These are phyloP conservation scores for Hoplostethus atlanticus DNA, from an alignment of 2,797 vertebrate species.

Conservation along the genomic window DNA sequence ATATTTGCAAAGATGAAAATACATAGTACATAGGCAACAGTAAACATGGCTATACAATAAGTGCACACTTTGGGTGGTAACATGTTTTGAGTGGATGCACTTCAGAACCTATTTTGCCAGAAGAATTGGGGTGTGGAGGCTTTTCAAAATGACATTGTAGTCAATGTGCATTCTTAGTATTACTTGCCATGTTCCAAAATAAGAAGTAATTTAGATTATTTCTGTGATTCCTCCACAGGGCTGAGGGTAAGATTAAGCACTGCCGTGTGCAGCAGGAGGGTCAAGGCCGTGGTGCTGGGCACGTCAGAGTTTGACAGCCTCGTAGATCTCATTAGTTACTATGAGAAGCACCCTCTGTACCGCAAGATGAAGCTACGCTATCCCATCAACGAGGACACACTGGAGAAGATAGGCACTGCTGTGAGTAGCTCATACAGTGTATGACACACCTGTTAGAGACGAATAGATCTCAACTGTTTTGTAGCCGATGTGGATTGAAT, in stretches of 20 bases:
- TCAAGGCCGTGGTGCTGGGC: slow-evolving; percentile 93
- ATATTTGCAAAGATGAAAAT: background rate
- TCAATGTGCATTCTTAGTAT: background rate
- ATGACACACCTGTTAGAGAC: background rate
- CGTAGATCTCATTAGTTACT: slow-evolving; percentile 97
- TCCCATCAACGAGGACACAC: slow-evolving; percentile 98
- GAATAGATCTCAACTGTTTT: background rate
- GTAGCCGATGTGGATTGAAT: background rate
- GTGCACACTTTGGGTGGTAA: too few species aligned
- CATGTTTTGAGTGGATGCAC: too few species aligned
- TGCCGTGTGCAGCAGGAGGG: slow-evolving; percentile 98
- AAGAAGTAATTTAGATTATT: background rate
- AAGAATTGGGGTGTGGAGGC: background rate
- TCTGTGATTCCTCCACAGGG: slow-evolving; percentile 77
- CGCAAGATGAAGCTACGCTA: slow-evolving; percentile 99
- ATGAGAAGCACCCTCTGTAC: slow-evolving; percentile 96
- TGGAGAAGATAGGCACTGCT: slow-evolving; percentile 98
- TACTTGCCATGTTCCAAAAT: background rate
- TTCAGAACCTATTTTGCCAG: too few species aligned
- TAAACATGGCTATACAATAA: background rate
- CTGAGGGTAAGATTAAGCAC: slow-evolving; percentile 99
- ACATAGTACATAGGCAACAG: background rate
- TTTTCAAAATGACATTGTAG: background rate
- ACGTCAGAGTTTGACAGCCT: slow-evolving; percentile 98
- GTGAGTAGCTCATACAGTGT: slow-evolving; percentile 82